These are phyloP conservation scores for Poeciliopsis turneri DNA, from an alignment of 2,797 vertebrate genomes.

Conservation along the genomic window DNA sequence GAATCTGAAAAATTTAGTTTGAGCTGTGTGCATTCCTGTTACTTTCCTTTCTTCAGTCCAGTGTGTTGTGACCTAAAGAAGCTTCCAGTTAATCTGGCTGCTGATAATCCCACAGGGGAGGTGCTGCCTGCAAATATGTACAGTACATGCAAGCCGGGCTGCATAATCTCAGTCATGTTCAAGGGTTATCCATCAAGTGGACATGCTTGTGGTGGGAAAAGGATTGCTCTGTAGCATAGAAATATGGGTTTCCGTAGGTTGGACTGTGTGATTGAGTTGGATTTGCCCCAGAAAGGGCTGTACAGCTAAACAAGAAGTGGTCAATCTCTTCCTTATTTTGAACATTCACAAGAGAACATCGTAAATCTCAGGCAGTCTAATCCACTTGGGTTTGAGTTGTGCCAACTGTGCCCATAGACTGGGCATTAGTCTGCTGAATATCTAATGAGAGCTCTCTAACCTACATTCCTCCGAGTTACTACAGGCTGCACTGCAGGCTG, in stretches of 20 bases:
- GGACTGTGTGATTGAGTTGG: slow-evolving; percentile 42
- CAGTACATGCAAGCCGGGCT: slow-evolving; percentile 46
- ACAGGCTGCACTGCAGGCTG: slow-evolving; percentile 25
- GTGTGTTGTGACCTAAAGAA: slow-evolving; percentile 63
- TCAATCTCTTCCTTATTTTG: slow-evolving; percentile 53
- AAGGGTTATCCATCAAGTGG: slow-evolving; percentile 43
- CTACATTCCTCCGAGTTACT: slow-evolving; percentile 62
- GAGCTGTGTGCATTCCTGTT: slow-evolving; percentile 37
- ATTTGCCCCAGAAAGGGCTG: slow-evolving; percentile 51
- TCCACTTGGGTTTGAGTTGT: slow-evolving; percentile 50
- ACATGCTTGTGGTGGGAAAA: slow-evolving; percentile 36
- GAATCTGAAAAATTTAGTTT: background rate
- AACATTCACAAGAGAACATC: slow-evolving; percentile 64
- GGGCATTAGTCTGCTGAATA: slow-evolving; percentile 60
- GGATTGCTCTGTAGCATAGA: slow-evolving; percentile 34
- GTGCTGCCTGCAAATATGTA: slow-evolving; percentile 66
- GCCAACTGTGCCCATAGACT: slow-evolving; percentile 59
- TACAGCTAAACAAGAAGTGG: slow-evolving; percentile 44
- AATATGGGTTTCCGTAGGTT: slow-evolving; percentile 31
- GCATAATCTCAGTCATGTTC: slow-evolving; percentile 68
- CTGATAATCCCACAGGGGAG: slow-evolving; percentile 67
- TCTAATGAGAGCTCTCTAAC: slow-evolving; percentile 63
- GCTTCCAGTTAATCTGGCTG: slow-evolving; percentile 73
- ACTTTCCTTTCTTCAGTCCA: slow-evolving; percentile 51
- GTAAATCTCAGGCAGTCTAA: slow-evolving; percentile 69